Base-by-base conservation (phyloP, 2,797 vertebrate species). In the Brachyalestes nurse region DNA sequence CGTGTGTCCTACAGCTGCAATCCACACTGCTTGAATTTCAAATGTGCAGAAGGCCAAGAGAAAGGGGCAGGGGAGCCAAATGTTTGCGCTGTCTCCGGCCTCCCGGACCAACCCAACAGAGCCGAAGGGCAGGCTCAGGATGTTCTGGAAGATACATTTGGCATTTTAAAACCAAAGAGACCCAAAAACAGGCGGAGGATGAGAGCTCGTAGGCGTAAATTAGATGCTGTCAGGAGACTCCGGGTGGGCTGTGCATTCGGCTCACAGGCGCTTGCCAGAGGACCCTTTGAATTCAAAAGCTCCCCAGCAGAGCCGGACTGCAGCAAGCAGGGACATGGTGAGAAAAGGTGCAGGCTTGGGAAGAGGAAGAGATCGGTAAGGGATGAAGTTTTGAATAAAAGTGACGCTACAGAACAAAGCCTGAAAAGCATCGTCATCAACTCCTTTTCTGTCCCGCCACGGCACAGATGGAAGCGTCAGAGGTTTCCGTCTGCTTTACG, bases 1-100 rank as follows among this genome's bases (percentile, higher is more conserved):
- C 93, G 90, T 25, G 90, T 99, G 88, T 97, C 97, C 70, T 99
- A 97, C 80, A 97, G 97, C 86, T 97, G 96, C 91, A 99, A 97
- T 83, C 97, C 96, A 62, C 84, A 96, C 75, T 93, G 93, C 87
- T 93, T 94, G 82, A 93, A 95, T 87, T 94, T 94, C 85, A 95
- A 90, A 84, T 88, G 90, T 84, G 92, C 93, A 64, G 78, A 83
- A 90, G 87, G 85, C 93, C 92, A 82, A 82, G 75, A 80, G 12
- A 81, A 81, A 80, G 65, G n/a, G 12, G 34, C 55, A 45, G 78
- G 45, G 25, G 85, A 75, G 14, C 42, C 51, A 51, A 75, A 81
- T 51, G 25, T 74, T 25, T 47, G 19, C 14, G 89, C 83, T 82
- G 91, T 90, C 87, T 79, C 91, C 89, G 90, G 84, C 92, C 91